phyloP scores from a whole-genome alignment of 2,888 invertebrate species.

The Phragmatobia fuliginosa region DNA sequence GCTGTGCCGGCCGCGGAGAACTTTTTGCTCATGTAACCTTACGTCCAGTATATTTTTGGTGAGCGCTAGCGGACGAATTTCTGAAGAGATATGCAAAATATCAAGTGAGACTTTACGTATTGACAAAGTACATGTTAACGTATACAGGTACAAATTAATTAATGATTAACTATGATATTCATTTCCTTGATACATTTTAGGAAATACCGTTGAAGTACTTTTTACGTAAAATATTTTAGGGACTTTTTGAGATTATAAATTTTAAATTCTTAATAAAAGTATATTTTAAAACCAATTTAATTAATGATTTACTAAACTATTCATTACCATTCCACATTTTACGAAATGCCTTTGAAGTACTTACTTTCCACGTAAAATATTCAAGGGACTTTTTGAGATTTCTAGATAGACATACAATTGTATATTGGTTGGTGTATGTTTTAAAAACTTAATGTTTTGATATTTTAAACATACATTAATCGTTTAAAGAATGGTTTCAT shows the following conservation, averaged over 20 bases:
- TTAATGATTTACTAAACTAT: neutral
- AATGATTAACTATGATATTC: neutral
- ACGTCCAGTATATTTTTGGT: slow-evolving; percentile 58
- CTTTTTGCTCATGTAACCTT: slow-evolving; percentile 58
- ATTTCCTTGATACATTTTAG: neutral
- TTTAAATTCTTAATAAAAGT: too few species aligned
- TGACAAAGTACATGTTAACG: neutral
- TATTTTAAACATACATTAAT: too few species aligned
- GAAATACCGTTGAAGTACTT: neutral
- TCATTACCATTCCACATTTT: neutral
- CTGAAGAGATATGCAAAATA: slow-evolving; percentile 37
- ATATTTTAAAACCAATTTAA: too few species aligned
- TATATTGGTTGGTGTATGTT: too few species aligned
- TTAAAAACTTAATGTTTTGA: too few species aligned
- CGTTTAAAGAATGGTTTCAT: too few species aligned
- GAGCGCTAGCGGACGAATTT: slow-evolving; percentile 47
- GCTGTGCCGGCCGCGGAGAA: slow-evolving; percentile 64
- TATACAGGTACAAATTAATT: neutral
- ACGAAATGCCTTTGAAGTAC: neutral
- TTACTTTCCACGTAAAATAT: neutral
- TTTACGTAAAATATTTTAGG: too few species aligned
- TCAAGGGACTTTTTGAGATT: too few species aligned
- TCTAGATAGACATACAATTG: too few species aligned
- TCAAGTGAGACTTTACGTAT: slow-evolving; percentile 10
- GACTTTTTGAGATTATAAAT: too few species aligned